Evolutionary conservation across 2,113 vertebrate species (phyloP), one percentile per base, ranked within the genome.

Genomic region (Phrynosoma platyrhinos): DNA sequence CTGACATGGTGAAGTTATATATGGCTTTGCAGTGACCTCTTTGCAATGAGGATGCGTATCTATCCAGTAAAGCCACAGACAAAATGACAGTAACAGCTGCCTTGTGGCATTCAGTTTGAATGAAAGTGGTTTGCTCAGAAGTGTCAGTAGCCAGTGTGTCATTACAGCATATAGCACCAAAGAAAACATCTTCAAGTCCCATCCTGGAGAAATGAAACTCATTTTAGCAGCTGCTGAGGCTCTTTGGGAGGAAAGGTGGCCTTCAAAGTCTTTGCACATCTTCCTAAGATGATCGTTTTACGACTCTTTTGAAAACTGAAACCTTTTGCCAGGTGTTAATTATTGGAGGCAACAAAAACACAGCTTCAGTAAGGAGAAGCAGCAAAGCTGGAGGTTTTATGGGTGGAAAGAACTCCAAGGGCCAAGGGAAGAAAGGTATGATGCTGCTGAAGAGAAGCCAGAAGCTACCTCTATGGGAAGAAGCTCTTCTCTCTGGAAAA

Each of bases 81-180:
- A 90, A 98, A 98, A 94, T 98, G 98, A 98, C 98, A 98, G 97
- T 90, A 95, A 97, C 98, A 99, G 98, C 98, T 98, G 98, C 93
- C 90, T 84, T 5, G 88, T 96, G 96, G 96, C 91, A 95, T 95
- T 96, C 95, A 92, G 92, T 96, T 96, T 96, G 97, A 96, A 94
- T 91, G 69, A 74, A 94, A 88, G 91, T 91, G 95, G 92, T 96
- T 94, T 95, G 94, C 90, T 95, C 92, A 79, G 93, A 93, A 96
- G 93, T 75, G 88, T 90, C 88, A 83, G 94, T 90, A 93, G 86
- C 93, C 90, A 93, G 95, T 83, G 77, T 96, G 95, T 95, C 95
- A 94, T 97, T 96, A 96, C 96, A 96, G 92, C 89, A 90, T 32
- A 68, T 91, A 69, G 88, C 91, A 93, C 90, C 78, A 93, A 95